Percentiles rank a stretch among this genome's conserved stretches.
Conservation (phyloP, 2,888 invertebrate species). For the Mallateleia sp. region DNA sequence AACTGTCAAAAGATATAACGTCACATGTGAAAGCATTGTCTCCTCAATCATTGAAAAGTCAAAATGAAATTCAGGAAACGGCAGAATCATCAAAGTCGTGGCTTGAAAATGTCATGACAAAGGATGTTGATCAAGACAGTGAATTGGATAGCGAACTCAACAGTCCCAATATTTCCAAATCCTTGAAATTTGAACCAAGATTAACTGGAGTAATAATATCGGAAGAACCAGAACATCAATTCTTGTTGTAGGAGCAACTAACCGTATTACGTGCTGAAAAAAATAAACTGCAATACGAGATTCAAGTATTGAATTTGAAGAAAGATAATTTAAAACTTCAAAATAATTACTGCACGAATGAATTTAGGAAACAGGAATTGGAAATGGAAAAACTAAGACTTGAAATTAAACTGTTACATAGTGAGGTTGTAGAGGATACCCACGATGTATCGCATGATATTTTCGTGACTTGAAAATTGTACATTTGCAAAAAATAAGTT, state of each 20-base stretch:
- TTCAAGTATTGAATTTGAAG: constrained; percentile 87
- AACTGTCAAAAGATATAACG: constrained; percentile 25
- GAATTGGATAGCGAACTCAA: constrained; percentile 81
- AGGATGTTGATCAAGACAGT: constrained; percentile 83
- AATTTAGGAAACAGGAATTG: constrained; percentile 87
- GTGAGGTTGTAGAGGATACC: constrained; percentile 87
- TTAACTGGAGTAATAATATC: constrained; percentile 83
- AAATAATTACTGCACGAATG: constrained; percentile 88
- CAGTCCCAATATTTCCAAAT: constrained; percentile 50
- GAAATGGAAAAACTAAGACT: constrained; percentile 87
- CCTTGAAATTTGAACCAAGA: constrained; percentile 48
- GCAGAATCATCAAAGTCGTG: constrained; percentile 85
- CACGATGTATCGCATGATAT: constrained; percentile 88
- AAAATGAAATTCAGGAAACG: constrained; percentile 80
- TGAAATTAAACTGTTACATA: constrained; percentile 87
- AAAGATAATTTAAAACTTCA: constrained; percentile 88
- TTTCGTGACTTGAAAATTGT: constrained; percentile 85
- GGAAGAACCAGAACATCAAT: constrained; percentile 85
- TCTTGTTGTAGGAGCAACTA: constrained; percentile 86
- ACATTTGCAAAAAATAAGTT: too few species aligned
- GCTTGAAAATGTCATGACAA: constrained; percentile 84
- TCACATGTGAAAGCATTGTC: constrained; percentile 66
- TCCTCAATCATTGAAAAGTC: constrained; percentile 78
- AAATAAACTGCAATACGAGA: constrained; percentile 86
- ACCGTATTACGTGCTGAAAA: constrained; percentile 87